A percentile compares a stretch with the other conserved stretches of the same genome.
phyloP scores from a whole-genome alignment of 2,888 invertebrate species.

The Ptilodon capucinus region DNA sequence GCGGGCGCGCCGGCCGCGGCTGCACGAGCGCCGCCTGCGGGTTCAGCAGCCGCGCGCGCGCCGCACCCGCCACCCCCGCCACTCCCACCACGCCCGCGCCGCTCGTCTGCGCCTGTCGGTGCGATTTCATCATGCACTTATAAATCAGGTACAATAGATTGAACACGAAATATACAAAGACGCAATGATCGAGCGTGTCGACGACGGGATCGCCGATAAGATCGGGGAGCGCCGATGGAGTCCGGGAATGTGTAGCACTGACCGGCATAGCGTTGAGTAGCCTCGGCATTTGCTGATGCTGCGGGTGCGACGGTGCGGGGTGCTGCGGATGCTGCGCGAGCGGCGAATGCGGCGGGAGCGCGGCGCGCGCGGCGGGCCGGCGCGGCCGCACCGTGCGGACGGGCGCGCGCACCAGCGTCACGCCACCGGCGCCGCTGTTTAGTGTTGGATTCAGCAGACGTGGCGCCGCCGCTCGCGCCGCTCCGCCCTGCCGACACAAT shows the following conservation, averaged over 20 bases:
- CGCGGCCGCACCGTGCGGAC: constrained; percentile 48
- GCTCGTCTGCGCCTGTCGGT: constrained; percentile 9
- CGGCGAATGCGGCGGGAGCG: constrained; percentile 25
- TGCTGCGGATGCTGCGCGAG: constrained; percentile 36
- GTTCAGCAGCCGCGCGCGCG: constrained; percentile 52
- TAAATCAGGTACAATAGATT: too few relatives aligned
- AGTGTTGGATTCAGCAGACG: constrained; percentile 65
- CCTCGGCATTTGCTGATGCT: constrained; percentile 13
- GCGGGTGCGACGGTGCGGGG: constrained; percentile 16
- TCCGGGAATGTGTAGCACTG: background rate
- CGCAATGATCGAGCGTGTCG: too few relatives aligned
- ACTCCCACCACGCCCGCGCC: constrained; percentile 1
- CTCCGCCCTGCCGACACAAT: constrained; percentile 47
- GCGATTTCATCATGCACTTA: too few relatives aligned
- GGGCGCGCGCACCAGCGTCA: constrained; percentile 55
- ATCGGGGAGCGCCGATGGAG: too few relatives aligned
- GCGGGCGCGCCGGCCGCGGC: constrained; percentile 55
- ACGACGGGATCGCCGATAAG: too few relatives aligned
- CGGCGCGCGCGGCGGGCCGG: constrained; percentile 31
- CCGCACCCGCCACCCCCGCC: constrained; percentile 12
- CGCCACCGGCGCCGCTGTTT: constrained; percentile 39
- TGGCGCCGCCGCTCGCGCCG: constrained; percentile 51
- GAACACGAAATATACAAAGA: too few relatives aligned
- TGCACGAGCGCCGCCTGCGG: constrained; percentile 57
- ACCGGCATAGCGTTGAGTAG: constrained; percentile 37